These are phyloP conservation scores for Hipparchia sbordonii DNA, from an alignment of 2,888 invertebrate species.

Conservation along the genomic window DNA sequence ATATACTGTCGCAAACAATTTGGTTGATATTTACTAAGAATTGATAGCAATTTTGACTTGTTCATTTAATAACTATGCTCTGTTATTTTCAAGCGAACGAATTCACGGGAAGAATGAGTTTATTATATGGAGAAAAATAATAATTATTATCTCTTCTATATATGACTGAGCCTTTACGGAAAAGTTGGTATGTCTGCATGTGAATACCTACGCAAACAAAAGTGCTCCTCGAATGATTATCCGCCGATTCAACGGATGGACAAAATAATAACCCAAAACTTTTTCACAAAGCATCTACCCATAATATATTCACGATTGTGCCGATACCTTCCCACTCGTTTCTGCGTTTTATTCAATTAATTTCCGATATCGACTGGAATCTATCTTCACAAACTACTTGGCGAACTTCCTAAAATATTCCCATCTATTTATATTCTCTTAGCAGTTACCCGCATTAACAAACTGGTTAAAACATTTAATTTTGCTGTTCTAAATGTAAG, in stretches of 20 bases:
- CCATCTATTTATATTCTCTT: conserved; percentile 45
- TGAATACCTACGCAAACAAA: not conserved
- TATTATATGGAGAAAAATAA: too few species aligned
- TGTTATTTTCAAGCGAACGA: too few species aligned
- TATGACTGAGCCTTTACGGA: not conserved
- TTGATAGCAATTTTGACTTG: too few species aligned
- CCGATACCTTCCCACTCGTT: conserved; percentile 52
- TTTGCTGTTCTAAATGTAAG: too few species aligned
- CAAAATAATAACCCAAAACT: conserved; percentile 50
- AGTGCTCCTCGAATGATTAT: conserved; percentile 8
- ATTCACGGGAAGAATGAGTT: too few species aligned
- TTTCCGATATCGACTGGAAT: conserved; percentile 62
- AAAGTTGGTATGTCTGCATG: not conserved
- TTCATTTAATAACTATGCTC: too few species aligned
- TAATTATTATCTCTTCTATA: not conserved
- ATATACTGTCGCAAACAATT: too few species aligned
- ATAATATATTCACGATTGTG: conserved; percentile 76
- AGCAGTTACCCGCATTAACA: too few species aligned
- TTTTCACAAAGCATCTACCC: conserved; percentile 72
- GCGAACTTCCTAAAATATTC: conserved; percentile 44
- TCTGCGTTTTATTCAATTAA: conserved; percentile 78
- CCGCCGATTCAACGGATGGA: conserved; percentile 28
- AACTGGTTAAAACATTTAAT: too few species aligned
- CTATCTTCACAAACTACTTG: conserved; percentile 45
- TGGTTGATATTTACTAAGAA: too few species aligned